Conservation (phyloP, 1,140 invertebrate species). For the Macrobrachium rosenbergii region DNA sequence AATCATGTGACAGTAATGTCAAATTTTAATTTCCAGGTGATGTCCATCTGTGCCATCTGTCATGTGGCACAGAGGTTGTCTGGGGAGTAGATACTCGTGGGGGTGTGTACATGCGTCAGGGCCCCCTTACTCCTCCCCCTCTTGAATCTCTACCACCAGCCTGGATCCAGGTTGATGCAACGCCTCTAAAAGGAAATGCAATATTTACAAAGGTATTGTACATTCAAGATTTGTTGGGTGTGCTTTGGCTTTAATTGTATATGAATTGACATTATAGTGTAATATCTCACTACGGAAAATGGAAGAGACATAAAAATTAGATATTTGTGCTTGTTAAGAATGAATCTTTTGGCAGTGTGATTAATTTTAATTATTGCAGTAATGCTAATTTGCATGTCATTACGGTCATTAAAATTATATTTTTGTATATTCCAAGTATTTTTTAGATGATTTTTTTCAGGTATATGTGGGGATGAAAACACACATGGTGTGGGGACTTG, state of each 20-base stretch:
- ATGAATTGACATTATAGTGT: neutral
- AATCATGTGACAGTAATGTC: neutral
- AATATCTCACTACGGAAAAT: neutral
- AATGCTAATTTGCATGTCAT: neutral
- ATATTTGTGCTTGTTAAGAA: neutral
- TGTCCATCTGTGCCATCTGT: slow-evolving; percentile 70
- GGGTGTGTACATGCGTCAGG: slow-evolving; percentile 72
- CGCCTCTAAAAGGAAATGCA: slow-evolving; percentile 28
- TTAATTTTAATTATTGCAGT: neutral
- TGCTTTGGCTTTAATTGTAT: too few species aligned
- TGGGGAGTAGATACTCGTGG: slow-evolving; percentile 74
- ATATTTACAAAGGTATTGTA: slow-evolving; percentile 68
- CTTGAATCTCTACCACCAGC: slow-evolving; percentile 71
- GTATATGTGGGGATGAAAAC: slow-evolving; percentile 72
- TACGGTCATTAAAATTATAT: neutral
- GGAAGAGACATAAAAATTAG: neutral
- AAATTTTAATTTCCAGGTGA: slow-evolving; percentile 68
- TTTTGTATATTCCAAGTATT: neutral
- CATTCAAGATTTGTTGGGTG: too few species aligned
- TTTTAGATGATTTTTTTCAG: slow-evolving; percentile 63
- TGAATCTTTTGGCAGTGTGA: neutral
- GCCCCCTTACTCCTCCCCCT: slow-evolving; percentile 71
- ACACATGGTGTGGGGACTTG: slow-evolving; percentile 75
- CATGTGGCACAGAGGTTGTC: slow-evolving; percentile 72
- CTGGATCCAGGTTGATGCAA: slow-evolving; percentile 72